Base-by-base conservation (phyloP, 2,797 vertebrate genomes). In the Acridotheres tristis region DNA sequence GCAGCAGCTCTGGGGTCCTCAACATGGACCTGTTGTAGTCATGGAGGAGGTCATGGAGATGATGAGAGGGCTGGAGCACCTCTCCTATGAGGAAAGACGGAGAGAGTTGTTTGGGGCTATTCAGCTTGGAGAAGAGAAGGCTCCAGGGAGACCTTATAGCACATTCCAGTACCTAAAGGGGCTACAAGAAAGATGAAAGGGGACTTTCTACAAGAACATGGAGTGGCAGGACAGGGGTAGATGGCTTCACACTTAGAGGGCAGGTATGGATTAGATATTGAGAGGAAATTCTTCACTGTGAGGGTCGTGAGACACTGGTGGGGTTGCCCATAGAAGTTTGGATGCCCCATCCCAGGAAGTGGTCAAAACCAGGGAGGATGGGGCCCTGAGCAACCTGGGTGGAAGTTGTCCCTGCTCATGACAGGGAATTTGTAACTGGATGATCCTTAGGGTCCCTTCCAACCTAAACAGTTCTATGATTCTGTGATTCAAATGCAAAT, bases 401-500 rank as follows among this genome's bases (percentile, higher is more conserved):
- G 65, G 29, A 7, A 51, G 9, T 20, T 77, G 10, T 65, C 25
- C 20, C 21, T 65, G 38, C n/a, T 7, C 7, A 20, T 0, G 0
- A 13, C 45, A 47, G 25, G 38, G 45, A 48, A 9, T 25, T 47
- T 65, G 26, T 25, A 65, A 58, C 15, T 32, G 3, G 4, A 11
- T 65, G 15, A 11, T 58, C 23, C 21, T 34, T 50, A 42, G 10
- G 11, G 3, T 45, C 18, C 7, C 36, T 65, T 65, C 17, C 21
- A 71, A 34, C 22, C 7, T 13, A 47, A 47, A 66, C 16, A 51
- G 23, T 84, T 63, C 20, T 50, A 0, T 51, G 16, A 34, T 11
- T 53, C 10, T 68, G 32, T 65, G 58, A 47, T 77, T 95, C 47
- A 72, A 85, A 54, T 94, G 55, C 19, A 65, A 96, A 92, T 93